Percentiles rank a stretch among this genome's conserved stretches.
Evolutionary conservation across 2,113 vertebrate genomes (phyloP).

Genomic region (Mustela nigripes): DNA sequence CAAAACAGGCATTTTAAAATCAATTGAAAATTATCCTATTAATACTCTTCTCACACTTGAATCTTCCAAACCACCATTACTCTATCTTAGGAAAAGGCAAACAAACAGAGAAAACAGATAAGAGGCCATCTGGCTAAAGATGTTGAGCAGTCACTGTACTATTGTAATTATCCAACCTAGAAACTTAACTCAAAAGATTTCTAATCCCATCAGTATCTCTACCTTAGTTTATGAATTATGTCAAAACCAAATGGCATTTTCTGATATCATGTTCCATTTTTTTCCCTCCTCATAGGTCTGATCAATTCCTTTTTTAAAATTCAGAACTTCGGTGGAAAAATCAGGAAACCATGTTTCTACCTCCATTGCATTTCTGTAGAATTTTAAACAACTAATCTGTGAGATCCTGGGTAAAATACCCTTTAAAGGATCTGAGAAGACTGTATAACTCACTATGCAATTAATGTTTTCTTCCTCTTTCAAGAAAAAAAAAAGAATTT

Average conservation of each 20-base stretch:
- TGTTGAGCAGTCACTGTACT: background rate
- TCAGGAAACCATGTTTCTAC: background rate
- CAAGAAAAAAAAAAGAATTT: background rate
- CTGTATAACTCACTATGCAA: background rate
- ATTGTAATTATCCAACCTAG: background rate
- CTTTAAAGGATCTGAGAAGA: slow-evolving; percentile 7
- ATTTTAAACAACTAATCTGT: slow-evolving; percentile 28
- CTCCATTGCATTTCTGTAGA: background rate
- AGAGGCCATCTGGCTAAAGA: background rate
- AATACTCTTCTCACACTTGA: background rate
- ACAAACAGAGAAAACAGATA: background rate
- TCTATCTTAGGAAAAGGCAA: background rate
- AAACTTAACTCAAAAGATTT: background rate
- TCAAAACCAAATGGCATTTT: background rate
- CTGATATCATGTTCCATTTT: background rate
- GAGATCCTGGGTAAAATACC: background rate
- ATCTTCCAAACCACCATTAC: background rate
- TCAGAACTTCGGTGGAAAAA: slow-evolving; percentile 16
- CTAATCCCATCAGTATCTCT: background rate
- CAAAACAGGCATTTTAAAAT: background rate
- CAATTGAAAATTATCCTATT: background rate
- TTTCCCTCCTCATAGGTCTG: background rate
- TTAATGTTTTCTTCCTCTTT: background rate
- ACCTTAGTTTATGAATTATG: background rate
- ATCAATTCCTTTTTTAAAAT: slow-evolving; percentile 14